Evolutionary conservation across 2,113 vertebrate genomes (phyloP), one percentile per base, ranked within the genome.

Genomic region (Pedionomus torquatus): DNA sequence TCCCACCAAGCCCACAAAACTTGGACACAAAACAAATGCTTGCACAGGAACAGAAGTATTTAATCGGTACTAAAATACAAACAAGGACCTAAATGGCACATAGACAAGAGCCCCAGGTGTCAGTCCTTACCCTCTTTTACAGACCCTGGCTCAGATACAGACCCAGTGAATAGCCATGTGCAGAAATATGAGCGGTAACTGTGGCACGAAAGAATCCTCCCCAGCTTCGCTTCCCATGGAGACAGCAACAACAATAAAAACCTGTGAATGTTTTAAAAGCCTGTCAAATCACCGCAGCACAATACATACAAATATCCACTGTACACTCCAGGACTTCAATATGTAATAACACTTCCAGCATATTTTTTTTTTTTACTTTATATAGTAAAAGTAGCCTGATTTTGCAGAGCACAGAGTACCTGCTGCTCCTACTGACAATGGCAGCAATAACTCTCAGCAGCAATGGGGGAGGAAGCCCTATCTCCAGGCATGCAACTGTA

Each of bases 81-180:
- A 35, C 2, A 43, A 84, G 51, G 17, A 52, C 11, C 8, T 39
- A 20, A 88, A 24, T 1, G 1, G 70, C 69, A 70, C 8, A 71
- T 16, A 17, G 7, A 2, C 2, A 0, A 6, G 16, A 35, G n/a
- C 44, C 35, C 43, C 49, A 51, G 64, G 41, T 13, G 1, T 39
- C 75, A 82, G 84, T 60, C 66, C 31, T 46, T 43, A 21, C 20
- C n/a, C 80, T 68, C 17, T 64, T 68, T 66, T 81, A 81, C 93
- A 97, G 95, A 93, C 83, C 64, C n/a, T 31, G 11, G 51, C 89
- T 87, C 83, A 92, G 83, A 37, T 89, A 31, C 71, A 87, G 82
- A 66, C 21, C 75, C 64, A 90, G 75, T 82, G 16, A 71, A 72
- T 1, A 79, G 61, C 33, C 63, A 64, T 1, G 0, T 8, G 46